These are phyloP conservation scores for Athetis lepigone DNA, from an alignment of 2,888 invertebrate species.

Conservation along the genomic window DNA sequence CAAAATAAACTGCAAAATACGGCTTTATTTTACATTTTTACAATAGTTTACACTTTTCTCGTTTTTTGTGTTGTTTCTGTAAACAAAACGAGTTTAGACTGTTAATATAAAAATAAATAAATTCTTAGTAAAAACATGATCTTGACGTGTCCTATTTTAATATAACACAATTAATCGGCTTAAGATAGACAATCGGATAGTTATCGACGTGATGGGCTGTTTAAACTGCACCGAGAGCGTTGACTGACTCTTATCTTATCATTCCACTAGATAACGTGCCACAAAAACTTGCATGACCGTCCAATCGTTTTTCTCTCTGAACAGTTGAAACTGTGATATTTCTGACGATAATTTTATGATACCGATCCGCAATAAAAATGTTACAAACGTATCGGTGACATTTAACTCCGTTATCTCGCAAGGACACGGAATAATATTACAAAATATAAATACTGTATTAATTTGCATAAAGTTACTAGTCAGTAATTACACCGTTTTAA, in stretches of 20 bases:
- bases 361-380: constrained; percentile 34
- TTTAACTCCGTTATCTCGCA: constrained; percentile 48
- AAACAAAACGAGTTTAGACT: constrained; percentile 29
- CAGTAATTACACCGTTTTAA: constrained; percentile 53
- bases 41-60: neutral
- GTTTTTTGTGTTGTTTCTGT: constrained; percentile 6
- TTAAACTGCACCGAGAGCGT: constrained; percentile 65
- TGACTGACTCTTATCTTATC: constrained; percentile 74
- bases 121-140: too few relatives aligned
- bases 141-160: constrained; percentile 20
- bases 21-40: neutral
- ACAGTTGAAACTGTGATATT: constrained; percentile 24
- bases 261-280: constrained; percentile 49
- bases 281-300: constrained; percentile 43
- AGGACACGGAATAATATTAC: constrained; percentile 40
- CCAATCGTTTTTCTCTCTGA: constrained; percentile 15
- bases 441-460: constrained; percentile 39
- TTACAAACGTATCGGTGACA: constrained; percentile 49
- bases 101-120: too few relatives aligned
- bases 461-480: constrained; percentile 42
- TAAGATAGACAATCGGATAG: constrained; percentile 33
- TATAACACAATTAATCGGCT: constrained; percentile 23
- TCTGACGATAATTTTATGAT: constrained; percentile 25
- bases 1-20: too few relatives aligned
- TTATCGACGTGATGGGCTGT: constrained; percentile 67